Evolutionary conservation across 2,113 vertebrate species (phyloP).

Genomic region (Steatornis caripensis): DNA sequence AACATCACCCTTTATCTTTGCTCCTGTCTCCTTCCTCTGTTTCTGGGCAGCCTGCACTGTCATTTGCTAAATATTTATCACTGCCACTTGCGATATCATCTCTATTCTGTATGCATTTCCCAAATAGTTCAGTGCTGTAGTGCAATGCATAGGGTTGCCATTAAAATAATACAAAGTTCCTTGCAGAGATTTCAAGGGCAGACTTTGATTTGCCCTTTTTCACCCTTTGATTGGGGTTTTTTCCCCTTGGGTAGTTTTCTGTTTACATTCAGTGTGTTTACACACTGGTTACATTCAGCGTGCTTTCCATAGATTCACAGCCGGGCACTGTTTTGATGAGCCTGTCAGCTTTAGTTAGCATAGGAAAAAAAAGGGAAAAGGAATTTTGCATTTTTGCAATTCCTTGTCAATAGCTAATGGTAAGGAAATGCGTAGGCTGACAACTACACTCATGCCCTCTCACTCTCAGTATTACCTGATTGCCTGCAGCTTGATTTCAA

Average conservation of each 20-base stretch:
- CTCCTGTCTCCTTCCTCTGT: neutral
- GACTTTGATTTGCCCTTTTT: neutral
- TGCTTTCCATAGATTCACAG: neutral
- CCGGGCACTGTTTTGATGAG: neutral
- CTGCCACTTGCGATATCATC: neutral
- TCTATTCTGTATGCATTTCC: neutral
- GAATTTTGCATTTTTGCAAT: neutral
- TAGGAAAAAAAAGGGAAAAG: neutral
- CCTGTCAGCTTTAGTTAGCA: neutral
- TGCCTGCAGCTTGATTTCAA: neutral
- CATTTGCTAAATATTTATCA: neutral
- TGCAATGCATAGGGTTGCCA: neutral
- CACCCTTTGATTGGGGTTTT: neutral
- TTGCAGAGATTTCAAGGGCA: neutral
- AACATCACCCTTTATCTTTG: neutral
- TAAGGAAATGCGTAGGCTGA: neutral
- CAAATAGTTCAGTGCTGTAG: neutral
- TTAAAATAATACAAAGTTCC: neutral
- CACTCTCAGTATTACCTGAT: neutral
- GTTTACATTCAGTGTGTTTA: neutral
- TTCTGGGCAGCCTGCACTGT: neutral
- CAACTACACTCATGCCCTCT: neutral
- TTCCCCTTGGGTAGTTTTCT: neutral
- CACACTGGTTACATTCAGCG: neutral
- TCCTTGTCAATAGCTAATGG: neutral